Base-by-base conservation (phyloP, 2,888 invertebrate species). In the Ennomos fuscantarius region DNA sequence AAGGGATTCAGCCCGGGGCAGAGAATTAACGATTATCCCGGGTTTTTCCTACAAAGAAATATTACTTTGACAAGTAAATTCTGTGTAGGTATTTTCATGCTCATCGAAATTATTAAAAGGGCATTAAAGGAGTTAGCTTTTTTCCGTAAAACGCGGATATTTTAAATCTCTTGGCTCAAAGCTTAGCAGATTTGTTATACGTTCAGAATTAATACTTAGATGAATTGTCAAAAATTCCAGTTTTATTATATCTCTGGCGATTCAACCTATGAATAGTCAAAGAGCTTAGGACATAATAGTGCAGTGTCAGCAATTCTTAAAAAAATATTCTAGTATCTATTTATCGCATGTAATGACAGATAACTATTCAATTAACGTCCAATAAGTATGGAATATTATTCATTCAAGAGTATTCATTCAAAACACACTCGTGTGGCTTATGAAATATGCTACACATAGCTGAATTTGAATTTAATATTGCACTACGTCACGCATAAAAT, bases 11-110 rank as follows among this genome's bases (percentile, higher is more conserved):
- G 85, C 89, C 79, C 73, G 72, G 76, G 85, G 89, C 86, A 77
- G 80, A 82, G 84, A 82, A 88, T 91, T 88, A 89, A 87, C 87
- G 89, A 89, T 87, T 89, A 88, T 86, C 84, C 58, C 83, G 78
- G 72, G 80, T 77, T 83, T 81, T 79, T 78, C 78, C 75, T 81
- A 79, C 82, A 82, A 86, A 87, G 86, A 87, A 87, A 87, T 88
- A 86, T 87, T 87, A 86, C 87, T 87, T 83, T 86, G 87, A 86
- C 86, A 87, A 88, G 85, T 85, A 86, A 85, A 87, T 82, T 81
- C 72, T 73, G 66, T 80, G 76, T 82, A 74, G 72, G 76, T 71
- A 79, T 84, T 81, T 82, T 81, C 77, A 74, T 74, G 77, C 76
- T 79, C 75, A 76, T 82, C 78, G 79, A 64, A 74, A 70, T 68